Base-by-base conservation (phyloP, 2,113 vertebrate species). In the Phaethon lepturus region DNA sequence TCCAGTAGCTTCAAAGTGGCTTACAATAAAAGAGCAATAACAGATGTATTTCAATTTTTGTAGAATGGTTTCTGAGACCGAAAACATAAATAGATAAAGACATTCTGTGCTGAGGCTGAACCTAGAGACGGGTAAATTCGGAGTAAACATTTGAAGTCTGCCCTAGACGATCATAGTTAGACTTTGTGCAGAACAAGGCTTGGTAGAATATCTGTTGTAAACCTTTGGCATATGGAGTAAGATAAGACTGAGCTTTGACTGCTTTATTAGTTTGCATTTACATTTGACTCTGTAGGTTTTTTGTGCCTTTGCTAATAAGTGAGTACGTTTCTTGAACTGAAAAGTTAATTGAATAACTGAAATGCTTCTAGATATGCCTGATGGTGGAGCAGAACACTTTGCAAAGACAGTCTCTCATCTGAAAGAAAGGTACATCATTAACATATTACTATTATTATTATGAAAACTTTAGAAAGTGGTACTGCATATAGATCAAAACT, bases 351-450 rank as follows among this genome's bases (percentile, higher is more conserved):
- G 49, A 62, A 18, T 84, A n/a, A 72, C 50, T 95, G 13, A 71
- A 88, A 95, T 97, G 38, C 95, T 94, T 94, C 59, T 95, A 99
- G 99, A 99, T 98, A 91, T 99, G 80, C 94, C 98, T 16, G 99
- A 99, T 35, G 99, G 99, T 71, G 99, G 99, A 63, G 99, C 99
- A 3, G 98, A 98, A 86, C 99, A 99, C 94, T 98, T 99, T 81
- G 99, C 99, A 75, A 98, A 98, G 93, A 99, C 99, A 0, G 99
- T 99, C 38, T 97, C 97, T 11, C 97, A 98, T 79, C 98, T 99
- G 85, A 99, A 99, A 93, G 98, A 99, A 98, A 99, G 99, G 99
- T 99, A 98, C 58, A 22, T 73, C 17, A 15, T 76, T 71, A 59
- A 45, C 40, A 40, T 35, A 31, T 87, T 89, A 52, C 59, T 82